Percentiles rank a stretch among this genome's conserved stretches.
Evolutionary conservation across 2,888 invertebrate species (phyloP).

Genomic region (Balanococcus diminutus): DNA sequence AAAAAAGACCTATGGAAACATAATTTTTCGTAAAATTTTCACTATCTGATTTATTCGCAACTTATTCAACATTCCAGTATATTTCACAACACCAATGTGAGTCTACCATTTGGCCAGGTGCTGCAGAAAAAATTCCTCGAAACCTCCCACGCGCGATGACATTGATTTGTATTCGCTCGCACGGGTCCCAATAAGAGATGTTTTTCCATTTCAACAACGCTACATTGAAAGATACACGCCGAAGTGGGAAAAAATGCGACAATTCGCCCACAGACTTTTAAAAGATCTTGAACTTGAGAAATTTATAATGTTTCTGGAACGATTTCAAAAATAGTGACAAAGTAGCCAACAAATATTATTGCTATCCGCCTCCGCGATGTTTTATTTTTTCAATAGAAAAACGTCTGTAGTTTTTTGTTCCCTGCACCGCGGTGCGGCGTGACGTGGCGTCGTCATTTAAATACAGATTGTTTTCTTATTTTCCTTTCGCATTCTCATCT

Average conservation of each 20-base stretch:
- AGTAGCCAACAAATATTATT: conserved; percentile 8
- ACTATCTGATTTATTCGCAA: too few relatives aligned
- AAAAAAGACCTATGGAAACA: too few relatives aligned
- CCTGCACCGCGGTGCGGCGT: neutral
- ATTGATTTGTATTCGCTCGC: neutral
- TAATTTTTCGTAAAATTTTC: too few relatives aligned
- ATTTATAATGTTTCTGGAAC: neutral
- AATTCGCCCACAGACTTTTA: neutral
- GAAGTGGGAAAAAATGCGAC: neutral
- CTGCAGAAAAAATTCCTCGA: neutral
- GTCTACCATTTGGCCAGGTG: neutral
- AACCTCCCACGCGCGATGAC: neutral
- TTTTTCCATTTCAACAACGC: neutral
- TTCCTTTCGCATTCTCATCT: neutral
- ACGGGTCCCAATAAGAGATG: neutral
- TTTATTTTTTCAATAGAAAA: neutral
- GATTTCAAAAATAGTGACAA: neutral
- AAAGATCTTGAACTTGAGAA: conserved; percentile 41
- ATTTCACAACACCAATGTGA: too few relatives aligned
- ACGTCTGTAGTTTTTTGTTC: neutral
- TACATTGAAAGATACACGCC: neutral
- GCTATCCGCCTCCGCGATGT: neutral
- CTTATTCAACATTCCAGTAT: too few relatives aligned
- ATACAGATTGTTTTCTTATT: conserved; percentile 4
- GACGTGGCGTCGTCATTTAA: conserved; percentile 2